phyloP scores from a whole-genome alignment of 2,113 vertebrate species.

The Podarcis cretensis region DNA sequence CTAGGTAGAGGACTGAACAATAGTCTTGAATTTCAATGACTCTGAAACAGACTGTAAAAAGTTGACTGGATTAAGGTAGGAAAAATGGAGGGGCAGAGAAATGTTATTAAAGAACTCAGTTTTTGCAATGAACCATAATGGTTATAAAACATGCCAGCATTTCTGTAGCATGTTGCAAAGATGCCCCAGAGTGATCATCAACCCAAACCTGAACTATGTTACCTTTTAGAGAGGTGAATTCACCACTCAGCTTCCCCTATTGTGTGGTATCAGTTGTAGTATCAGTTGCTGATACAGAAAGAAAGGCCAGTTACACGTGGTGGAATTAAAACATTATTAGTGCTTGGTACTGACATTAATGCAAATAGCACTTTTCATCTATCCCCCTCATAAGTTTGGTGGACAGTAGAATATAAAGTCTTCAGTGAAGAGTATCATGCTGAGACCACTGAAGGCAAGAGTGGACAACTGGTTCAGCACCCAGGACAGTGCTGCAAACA shows the following conservation, averaged over 20 bases:
- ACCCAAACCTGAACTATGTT: background rate
- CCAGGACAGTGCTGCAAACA: background rate
- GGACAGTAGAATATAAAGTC: background rate
- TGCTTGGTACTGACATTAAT: background rate
- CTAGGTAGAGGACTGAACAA: slow-evolving; percentile 5
- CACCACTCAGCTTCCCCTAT: background rate
- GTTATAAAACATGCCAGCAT: background rate
- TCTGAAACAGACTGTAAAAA: background rate
- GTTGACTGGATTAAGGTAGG: background rate
- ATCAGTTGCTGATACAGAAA: background rate
- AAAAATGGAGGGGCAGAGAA: background rate
- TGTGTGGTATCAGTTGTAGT: background rate
- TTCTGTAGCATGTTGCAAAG: background rate
- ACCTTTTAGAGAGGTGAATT: background rate
- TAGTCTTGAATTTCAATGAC: background rate
- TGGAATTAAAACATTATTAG: background rate
- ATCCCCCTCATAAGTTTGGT: background rate
- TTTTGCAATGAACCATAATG: background rate
- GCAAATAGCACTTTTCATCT: background rate
- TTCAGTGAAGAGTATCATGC: background rate
- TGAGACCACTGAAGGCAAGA: background rate
- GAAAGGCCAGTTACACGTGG: background rate
- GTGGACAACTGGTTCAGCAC: background rate
- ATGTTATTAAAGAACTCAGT: background rate
- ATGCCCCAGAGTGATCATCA: background rate